A percentile compares a stretch with the other conserved stretches of the same genome.
Conservation (phyloP, 2,113 vertebrate genomes). For the Xenotilapia caudafasciata region DNA sequence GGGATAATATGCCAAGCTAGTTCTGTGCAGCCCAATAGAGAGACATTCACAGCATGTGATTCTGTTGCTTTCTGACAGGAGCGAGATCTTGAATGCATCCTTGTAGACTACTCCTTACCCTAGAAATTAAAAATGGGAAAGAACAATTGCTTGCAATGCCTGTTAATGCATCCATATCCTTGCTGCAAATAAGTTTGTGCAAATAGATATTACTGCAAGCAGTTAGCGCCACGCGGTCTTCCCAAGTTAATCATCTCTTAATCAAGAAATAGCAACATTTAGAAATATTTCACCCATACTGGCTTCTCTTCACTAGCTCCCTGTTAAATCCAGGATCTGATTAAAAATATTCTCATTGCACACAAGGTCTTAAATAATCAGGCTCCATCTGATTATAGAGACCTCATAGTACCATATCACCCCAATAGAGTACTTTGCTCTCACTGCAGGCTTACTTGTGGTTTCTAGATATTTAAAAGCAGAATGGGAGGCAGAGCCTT, state of each 20-base stretch:
- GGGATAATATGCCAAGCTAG: neutral
- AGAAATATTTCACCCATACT: fast-evolving
- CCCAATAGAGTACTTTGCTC: neutral
- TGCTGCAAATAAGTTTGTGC: neutral
- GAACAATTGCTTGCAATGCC: neutral
- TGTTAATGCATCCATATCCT: neutral
- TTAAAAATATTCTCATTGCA: neutral
- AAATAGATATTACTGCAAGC: neutral
- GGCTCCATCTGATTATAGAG: neutral
- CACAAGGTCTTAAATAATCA: neutral
- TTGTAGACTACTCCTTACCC: neutral
- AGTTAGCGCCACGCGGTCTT: neutral
- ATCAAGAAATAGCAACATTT: neutral
- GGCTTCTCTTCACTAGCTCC: neutral
- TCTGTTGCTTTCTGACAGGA: neutral
- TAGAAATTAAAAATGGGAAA: neutral
- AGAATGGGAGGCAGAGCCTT: neutral
- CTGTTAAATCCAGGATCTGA: neutral
- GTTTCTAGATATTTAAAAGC: neutral
- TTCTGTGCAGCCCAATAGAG: neutral
- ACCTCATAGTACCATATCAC: neutral
- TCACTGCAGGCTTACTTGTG: neutral
- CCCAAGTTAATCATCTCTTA: neutral
- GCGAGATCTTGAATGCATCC: neutral
- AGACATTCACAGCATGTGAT: neutral